Evolutionary conservation across 2,797 vertebrate genomes (phyloP).

Genomic region (Falco rusticolus): DNA sequence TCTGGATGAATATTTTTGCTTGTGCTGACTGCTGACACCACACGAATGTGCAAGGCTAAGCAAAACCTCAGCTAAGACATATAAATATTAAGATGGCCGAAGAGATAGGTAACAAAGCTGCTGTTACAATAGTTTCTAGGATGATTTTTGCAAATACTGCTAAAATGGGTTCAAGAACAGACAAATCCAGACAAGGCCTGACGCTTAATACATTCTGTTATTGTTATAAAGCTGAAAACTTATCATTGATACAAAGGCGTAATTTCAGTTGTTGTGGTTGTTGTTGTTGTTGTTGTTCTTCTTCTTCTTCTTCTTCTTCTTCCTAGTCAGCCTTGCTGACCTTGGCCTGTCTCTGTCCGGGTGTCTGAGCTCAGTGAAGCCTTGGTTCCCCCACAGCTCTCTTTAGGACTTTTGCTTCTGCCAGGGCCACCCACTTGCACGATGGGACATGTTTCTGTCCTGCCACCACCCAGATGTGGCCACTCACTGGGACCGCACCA

Average conservation of each 20-base stretch:
- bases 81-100: background rate
- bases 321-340: background rate
- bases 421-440: too few species aligned
- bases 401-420: background rate
- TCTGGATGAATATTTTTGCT: background rate
- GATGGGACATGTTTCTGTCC: background rate
- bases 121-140: background rate
- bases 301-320: too few species aligned
- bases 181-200: background rate
- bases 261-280: too few species aligned
- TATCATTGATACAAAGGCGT: background rate
- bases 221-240: background rate
- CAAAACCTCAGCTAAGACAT: background rate
- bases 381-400: accelerated
- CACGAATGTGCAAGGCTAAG: background rate
- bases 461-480: background rate
- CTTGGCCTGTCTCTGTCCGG: background rate
- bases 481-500: background rate
- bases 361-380: background rate
- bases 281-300: too few species aligned
- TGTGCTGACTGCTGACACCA: background rate
- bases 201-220: background rate
- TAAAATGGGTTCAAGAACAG: background rate
- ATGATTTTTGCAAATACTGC: background rate
- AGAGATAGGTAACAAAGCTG: background rate